Evolutionary conservation across 1,140 invertebrate genomes (phyloP).

Genomic region (Cephus cinctus): DNA sequence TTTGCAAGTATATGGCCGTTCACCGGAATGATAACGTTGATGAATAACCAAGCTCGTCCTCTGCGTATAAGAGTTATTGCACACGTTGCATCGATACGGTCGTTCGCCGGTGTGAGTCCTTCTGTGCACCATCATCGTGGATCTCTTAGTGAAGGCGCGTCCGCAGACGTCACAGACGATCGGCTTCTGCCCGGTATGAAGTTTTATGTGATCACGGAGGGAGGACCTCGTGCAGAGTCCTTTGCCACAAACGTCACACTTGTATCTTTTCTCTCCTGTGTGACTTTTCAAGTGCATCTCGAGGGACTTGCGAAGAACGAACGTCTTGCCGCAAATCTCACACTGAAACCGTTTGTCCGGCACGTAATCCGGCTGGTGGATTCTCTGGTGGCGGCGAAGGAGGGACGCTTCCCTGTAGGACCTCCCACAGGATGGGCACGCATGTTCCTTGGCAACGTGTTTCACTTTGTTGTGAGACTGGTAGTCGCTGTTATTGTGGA

Average conservation of each 20-base stretch:
- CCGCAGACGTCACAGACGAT: constrained; percentile 30
- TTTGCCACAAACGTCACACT: constrained; percentile 62
- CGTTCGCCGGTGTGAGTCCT: constrained; percentile 71
- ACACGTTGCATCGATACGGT: constrained; percentile 65
- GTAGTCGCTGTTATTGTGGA: constrained; percentile 49
- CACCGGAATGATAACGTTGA: constrained; percentile 1
- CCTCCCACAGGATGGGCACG: constrained; percentile 51
- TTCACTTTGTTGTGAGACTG: constrained; percentile 19
- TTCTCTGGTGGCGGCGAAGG: not conserved
- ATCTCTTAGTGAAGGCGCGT: constrained; percentile 18
- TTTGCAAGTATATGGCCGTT: not conserved
- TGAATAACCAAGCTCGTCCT: constrained; percentile 20
- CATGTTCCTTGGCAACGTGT: constrained; percentile 19
- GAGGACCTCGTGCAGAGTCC: constrained; percentile 59
- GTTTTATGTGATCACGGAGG: constrained; percentile 57
- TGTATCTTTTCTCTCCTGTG: constrained; percentile 64
- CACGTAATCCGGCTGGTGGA: not conserved
- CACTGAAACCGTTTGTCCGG: constrained; percentile 2
- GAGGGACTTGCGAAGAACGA: no score
- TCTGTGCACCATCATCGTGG: constrained; percentile 58
- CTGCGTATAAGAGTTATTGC: constrained; percentile 36
- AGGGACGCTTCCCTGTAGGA: constrained; percentile 40
- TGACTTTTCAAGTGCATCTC: constrained; percentile 48
- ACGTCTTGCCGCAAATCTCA: constrained; percentile 1
- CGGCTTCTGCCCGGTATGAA: constrained; percentile 54